phyloP scores from a whole-genome alignment of 2,888 invertebrate genomes.

The Luperina testacea region DNA sequence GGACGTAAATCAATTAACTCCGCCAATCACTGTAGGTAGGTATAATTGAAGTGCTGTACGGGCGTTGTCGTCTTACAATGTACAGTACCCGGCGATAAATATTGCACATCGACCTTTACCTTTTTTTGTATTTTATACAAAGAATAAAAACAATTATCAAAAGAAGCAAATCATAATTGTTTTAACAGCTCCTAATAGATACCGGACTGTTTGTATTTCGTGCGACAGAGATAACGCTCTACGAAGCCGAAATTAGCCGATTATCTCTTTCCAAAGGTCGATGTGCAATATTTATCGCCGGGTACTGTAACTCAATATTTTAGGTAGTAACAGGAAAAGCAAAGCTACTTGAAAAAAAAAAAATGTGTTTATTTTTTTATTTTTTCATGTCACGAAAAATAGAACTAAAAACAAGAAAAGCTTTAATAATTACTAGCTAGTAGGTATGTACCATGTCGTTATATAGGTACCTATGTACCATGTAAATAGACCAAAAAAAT shows the following conservation, averaged over 20 bases:
- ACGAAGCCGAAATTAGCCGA: too few relatives aligned
- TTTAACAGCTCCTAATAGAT: too few relatives aligned
- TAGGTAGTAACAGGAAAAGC: background rate
- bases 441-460: background rate
- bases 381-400: background rate
- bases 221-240: too few relatives aligned
- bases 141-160: too few relatives aligned
- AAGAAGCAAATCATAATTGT: too few relatives aligned
- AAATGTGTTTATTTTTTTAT: background rate
- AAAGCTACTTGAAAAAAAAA: background rate
- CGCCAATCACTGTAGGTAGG: background rate
- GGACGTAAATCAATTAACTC: constrained; percentile 45
- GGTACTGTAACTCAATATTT: background rate
- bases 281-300: too few relatives aligned
- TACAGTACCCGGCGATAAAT: too few relatives aligned
- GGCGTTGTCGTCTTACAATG: background rate
- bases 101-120: too few relatives aligned
- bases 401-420: background rate
- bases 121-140: too few relatives aligned
- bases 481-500: background rate
- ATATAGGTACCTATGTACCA: background rate
- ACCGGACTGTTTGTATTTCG: too few relatives aligned
- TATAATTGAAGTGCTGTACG: background rate
- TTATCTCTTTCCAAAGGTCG: too few relatives aligned
- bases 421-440: background rate